Conservation (phyloP, 2,888 invertebrate genomes). For the Lycaena phlaeas region DNA sequence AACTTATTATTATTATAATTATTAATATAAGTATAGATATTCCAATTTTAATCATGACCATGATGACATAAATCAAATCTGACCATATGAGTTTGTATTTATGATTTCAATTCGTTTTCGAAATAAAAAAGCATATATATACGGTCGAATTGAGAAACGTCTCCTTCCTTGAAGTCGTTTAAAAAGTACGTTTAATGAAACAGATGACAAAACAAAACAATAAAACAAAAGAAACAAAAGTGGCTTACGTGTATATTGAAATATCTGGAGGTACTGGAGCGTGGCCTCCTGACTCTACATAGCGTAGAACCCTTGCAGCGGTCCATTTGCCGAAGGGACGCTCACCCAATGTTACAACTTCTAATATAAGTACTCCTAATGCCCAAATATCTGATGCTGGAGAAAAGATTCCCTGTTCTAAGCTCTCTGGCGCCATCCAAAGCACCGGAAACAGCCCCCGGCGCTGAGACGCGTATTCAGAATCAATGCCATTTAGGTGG, state of each 20-base stretch:
- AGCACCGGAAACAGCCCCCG: slow-evolving; percentile 88
- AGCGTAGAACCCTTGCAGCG: slow-evolving; percentile 76
- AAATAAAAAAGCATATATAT: no score
- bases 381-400: slow-evolving; percentile 91
- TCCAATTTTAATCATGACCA: no score
- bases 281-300: slow-evolving; percentile 77
- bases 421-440: slow-evolving; percentile 94
- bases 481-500: slow-evolving; percentile 84
- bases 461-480: slow-evolving; percentile 81
- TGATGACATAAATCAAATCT: no score
- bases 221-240: slow-evolving; percentile 6
- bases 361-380: slow-evolving; percentile 86
- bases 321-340: slow-evolving; percentile 87
- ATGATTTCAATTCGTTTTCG: no score
- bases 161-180: no score
- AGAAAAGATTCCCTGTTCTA: slow-evolving; percentile 84
- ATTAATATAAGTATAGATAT: no score
- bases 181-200: no score
- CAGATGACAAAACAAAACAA: no score
- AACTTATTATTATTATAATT: no score
- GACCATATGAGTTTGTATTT: no score
- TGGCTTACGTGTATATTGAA: slow-evolving; percentile 30
- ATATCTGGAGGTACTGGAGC: slow-evolving; percentile 76
- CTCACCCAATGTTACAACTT: slow-evolving; percentile 89
- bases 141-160: no score